Base-by-base conservation (phyloP, 2,113 vertebrate species). In the Etia nguti region DNA sequence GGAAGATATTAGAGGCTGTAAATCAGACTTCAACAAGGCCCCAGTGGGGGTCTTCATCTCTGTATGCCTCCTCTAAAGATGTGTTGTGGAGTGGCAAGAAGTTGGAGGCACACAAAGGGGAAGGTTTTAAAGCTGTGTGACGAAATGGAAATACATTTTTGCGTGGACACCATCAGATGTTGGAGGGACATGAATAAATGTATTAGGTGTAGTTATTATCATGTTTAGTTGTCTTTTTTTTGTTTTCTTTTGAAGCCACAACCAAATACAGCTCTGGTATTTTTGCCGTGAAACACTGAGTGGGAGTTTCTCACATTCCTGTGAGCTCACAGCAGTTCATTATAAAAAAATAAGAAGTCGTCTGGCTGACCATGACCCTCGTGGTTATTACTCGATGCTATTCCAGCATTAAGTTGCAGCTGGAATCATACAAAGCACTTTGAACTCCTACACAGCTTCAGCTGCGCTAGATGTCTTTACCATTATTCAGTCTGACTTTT, bases 1-100 rank as follows among this genome's bases (percentile, higher is more conserved):
- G 85, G 88, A 60, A 92, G 94, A 95, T 95, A 94, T 95, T 94
- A 94, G 85, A 91, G 92, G 80, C 83, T 43, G 68, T 95, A 95
- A 95, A 95, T 95, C 94, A 95, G 92, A 48, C 60, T 84, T 81
- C 87, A 94, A 93, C 90, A 54, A 87, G 93, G 86, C 81, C 92
- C 86, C 86, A 52, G 82, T 80, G 86, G 90, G 62, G 79, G 90
- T 89, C 62, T 90, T 91, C 88, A 84, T 94, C 88, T 89, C 82
- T 84, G 43, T 79, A 43, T 79, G 84, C 83, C 81, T 89, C 87
- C 56, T 91, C 80, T 41, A 81, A 79, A 59, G 83, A 81, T 81
- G 84, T 87, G 62, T 57, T 60, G 6, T 82, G 75, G 29, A 80
- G 83, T 79, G 83, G 70, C 88, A 56, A 54, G 84, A 84, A 52